phyloP scores from a whole-genome alignment of 1,140 invertebrate genomes.

The Drosophila nebulosa region DNA sequence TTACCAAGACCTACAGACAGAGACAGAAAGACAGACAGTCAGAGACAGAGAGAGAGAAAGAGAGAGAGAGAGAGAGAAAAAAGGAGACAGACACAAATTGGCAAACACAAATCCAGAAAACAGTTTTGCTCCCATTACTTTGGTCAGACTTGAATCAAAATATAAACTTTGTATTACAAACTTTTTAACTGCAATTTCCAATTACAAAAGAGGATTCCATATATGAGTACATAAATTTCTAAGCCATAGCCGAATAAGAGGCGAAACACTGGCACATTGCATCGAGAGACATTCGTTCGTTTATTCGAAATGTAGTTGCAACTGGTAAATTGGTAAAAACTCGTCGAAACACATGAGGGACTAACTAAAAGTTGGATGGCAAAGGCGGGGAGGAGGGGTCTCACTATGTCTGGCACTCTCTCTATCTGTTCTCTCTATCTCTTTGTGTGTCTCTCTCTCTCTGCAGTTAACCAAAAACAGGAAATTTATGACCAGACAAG shows the following conservation, averaged over 20 bases:
- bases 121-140: constrained; percentile 1
- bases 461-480: constrained; percentile 46
- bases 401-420: too few relatives aligned
- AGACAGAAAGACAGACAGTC: too few relatives aligned
- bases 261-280: background rate
- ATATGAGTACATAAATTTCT: constrained; percentile 9
- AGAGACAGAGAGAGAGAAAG: background rate
- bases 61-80: background rate
- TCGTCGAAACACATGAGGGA: constrained; percentile 5
- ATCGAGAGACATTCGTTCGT: background rate
- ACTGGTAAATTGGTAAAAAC: background rate
- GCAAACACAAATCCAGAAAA: constrained; percentile 17
- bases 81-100: constrained; percentile 11
- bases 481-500: constrained; percentile 42
- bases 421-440: too few relatives aligned
- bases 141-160: constrained; percentile 34
- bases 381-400: too few relatives aligned
- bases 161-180: constrained; percentile 52
- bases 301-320: background rate
- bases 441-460: constrained; percentile 2
- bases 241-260: background rate
- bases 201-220: constrained; percentile 38
- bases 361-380: constrained; percentile 1
- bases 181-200: constrained; percentile 56
- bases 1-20: background rate